Percentiles rank a stretch among this genome's conserved stretches.
phyloP scores from a whole-genome alignment of 1,140 invertebrate species.

The Panonychus citri region DNA sequence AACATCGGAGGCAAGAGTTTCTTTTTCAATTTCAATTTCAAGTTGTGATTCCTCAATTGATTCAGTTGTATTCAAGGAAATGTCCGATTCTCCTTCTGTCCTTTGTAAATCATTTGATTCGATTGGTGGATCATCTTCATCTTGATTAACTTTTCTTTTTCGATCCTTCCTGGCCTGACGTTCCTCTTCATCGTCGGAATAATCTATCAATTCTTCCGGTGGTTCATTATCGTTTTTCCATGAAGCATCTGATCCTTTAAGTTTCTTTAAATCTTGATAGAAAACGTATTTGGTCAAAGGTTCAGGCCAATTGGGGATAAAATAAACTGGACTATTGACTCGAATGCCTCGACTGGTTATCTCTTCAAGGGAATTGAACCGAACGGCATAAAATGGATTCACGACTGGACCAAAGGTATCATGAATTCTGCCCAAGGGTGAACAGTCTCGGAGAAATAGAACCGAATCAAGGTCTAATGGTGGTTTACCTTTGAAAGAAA shows the following conservation, averaged over 20 bases:
- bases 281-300: conserved; percentile 9
- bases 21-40: no score
- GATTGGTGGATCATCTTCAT: no score
- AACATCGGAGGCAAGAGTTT: no score
- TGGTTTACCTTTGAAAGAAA: conserved; percentile 38
- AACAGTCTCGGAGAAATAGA: conserved; percentile 35
- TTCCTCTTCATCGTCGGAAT: conserved; percentile 72
- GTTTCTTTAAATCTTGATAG: conserved; percentile 17
- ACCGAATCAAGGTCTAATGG: conserved; percentile 59
- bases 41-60: no score
- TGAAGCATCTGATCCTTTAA: conserved; percentile 53
- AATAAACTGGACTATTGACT: conserved; percentile 44
- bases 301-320: conserved; percentile 33
- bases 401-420: conserved; percentile 64
- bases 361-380: conserved; percentile 52
- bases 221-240: conserved; percentile 61
- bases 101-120: no score
- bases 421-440: conserved; percentile 35
- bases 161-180: no score
- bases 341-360: conserved; percentile 37
- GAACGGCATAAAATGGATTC: conserved; percentile 51
- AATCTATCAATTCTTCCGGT: conserved; percentile 39
- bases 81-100: no score
- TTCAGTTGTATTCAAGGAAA: no score
- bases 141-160: conserved; percentile 16